phyloP scores from a whole-genome alignment of 2,113 vertebrate genomes.

The Ibidorhyncha struthersii region DNA sequence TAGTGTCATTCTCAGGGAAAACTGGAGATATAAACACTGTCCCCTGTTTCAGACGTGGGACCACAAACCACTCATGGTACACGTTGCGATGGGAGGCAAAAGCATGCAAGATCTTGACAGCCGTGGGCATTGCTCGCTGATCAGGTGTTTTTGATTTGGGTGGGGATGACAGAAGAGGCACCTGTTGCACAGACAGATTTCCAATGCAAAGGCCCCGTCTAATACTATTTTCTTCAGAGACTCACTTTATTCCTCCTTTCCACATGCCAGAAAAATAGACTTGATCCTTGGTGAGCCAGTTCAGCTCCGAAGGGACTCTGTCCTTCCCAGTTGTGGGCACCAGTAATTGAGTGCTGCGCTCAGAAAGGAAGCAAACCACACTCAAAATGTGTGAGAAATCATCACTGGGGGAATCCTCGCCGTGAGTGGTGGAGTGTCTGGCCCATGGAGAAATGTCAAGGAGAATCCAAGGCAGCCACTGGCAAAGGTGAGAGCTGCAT shows the following conservation, averaged over 20 bases:
- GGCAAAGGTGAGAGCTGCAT: not conserved
- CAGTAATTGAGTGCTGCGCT: not conserved
- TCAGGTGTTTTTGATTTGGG: not conserved
- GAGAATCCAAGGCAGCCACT: not conserved
- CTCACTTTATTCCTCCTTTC: not conserved
- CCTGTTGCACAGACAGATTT: not conserved
- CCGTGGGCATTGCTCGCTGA: not conserved
- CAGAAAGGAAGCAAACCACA: not conserved
- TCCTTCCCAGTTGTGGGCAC: not conserved
- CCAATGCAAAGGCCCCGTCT: not conserved
- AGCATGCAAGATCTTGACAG: not conserved
- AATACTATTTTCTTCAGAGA: not conserved
- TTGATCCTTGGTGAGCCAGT: not conserved
- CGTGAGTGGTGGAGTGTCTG: not conserved
- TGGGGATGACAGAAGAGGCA: not conserved
- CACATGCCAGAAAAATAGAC: not conserved
- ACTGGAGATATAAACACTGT: no score
- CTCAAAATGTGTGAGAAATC: not conserved
- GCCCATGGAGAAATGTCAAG: not conserved
- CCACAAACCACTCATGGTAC: fast-evolving
- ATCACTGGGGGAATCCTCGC: not conserved
- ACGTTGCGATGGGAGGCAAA: not conserved
- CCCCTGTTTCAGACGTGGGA: fast-evolving
- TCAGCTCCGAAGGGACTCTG: not conserved
- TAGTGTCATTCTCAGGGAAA: not conserved